Base-by-base conservation (phyloP, 1,140 invertebrate genomes). In the Pollicipes pollicipes region DNA sequence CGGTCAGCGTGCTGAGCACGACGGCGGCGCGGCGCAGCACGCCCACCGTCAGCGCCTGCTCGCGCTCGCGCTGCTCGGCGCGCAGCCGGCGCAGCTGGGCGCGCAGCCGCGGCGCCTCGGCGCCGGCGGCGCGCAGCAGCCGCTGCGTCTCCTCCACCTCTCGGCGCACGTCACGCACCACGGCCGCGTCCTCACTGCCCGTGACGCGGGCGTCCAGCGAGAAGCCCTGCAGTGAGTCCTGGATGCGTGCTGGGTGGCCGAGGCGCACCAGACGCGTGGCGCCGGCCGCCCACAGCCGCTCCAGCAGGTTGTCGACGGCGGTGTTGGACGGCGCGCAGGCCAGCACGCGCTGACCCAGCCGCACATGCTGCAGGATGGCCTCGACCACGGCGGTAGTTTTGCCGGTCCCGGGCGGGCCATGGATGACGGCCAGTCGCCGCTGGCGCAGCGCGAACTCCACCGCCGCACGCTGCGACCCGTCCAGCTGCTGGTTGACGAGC, bases 401-500 rank as follows among this genome's bases (percentile, higher is more conserved):
- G 27, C 86, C 86, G 24, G 86, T 88, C 45, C 86, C 82, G 29
- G 84, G 84, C 16, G 84, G 84, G 0, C 84, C 84, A 73, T 82
- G 80, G 69, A 82, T 76, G 13, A 85, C 78, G 27, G 82, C 82
- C 17, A 84, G 68, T 70, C 84, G 82, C 74, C 79, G 81, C 77
- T 82, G 80, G 21, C 77, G 75, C n/a, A 87, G 70, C 17, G 84
- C 82, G 83, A 86, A 86, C 71, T 75, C 76, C 17, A 87, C 83
- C 68, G 84, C 84, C 69, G 79, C 78, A 76, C 78, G 78, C 76
- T 87, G 85, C 69, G 83, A 85, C 58, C 79, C 74, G 75, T 84
- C 83, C 63, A 86, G 79, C 93, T 96, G 0, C 93, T 93, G 76
- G 94, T 90, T 93, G 93, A 96, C 92, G 92, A 96, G 76, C 88